A percentile compares a stretch with the other conserved stretches of the same genome.
phyloP scores from a whole-genome alignment of 2,888 invertebrate species.

The Hermodice carunculata region DNA sequence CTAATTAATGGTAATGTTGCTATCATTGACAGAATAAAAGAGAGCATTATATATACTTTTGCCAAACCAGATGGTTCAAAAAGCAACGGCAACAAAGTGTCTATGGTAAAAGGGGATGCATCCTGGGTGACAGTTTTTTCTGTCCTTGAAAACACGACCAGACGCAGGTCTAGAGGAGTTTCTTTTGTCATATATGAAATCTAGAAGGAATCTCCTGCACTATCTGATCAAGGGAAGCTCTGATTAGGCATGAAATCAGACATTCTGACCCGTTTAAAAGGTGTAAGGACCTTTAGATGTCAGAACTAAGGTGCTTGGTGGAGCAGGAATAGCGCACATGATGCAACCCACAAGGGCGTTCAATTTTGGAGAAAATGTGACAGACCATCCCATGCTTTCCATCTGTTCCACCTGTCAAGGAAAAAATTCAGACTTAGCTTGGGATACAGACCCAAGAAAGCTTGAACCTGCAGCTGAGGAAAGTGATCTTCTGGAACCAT shows the following conservation, averaged over 20 bases:
- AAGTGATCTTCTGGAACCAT: background rate
- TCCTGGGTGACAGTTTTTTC: background rate
- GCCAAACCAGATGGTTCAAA: background rate
- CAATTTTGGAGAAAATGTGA: slow-evolving; percentile 1
- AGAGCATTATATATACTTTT: background rate
- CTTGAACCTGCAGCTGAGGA: background rate
- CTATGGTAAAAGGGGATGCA: background rate
- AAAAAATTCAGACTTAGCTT: no score
- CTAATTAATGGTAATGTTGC: background rate
- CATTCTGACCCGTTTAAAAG: background rate
- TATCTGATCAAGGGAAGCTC: slow-evolving; percentile 14
- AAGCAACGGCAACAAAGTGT: background rate
- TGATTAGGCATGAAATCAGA: slow-evolving; percentile 1
- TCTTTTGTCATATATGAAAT: slow-evolving; percentile 12
- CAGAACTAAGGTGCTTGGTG: background rate
- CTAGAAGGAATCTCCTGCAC: slow-evolving; percentile 5
- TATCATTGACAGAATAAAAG: background rate
- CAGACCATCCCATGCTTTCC: no score
- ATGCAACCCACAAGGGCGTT: background rate
- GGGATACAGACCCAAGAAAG: no score
- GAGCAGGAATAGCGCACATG: background rate
- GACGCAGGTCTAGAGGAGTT: background rate
- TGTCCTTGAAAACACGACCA: background rate
- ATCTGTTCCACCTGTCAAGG: no score
- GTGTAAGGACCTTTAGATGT: background rate